Conservation (phyloP, 2,113 vertebrate species). For the Macrotis lagotis region DNA sequence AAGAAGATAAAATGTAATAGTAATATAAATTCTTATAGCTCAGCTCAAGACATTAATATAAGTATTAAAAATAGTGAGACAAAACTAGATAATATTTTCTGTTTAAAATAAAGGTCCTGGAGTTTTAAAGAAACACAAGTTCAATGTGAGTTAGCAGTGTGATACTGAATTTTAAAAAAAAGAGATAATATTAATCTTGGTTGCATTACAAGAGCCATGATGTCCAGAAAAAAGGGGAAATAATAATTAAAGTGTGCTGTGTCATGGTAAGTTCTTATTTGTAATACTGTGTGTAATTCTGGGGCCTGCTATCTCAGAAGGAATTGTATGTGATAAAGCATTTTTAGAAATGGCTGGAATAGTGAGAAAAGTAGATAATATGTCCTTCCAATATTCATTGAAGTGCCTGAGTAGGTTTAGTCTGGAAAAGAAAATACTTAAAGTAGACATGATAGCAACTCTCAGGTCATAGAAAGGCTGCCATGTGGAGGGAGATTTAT, state of each 20-base stretch:
- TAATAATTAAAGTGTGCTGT: not conserved
- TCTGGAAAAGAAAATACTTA: too few species aligned
- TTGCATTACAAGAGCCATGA: not conserved
- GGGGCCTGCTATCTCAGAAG: not conserved
- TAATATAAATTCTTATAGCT: not conserved
- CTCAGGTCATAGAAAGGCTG: not conserved
- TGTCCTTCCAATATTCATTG: not conserved
- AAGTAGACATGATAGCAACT: not conserved
- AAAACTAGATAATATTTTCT: not conserved
- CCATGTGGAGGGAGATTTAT: not conserved
- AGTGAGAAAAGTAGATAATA: not conserved
- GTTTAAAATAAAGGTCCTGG: not conserved
- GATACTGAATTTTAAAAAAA: not conserved
- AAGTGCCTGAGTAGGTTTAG: not conserved
- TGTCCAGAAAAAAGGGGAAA: not conserved
- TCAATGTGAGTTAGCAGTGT: not conserved
- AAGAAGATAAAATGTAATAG: not conserved
- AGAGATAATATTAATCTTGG: not conserved
- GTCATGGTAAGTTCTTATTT: not conserved
- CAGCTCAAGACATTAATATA: not conserved
- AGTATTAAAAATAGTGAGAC: not conserved
- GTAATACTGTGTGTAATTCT: not conserved
- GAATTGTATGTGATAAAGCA: not conserved
- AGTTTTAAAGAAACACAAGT: not conserved
- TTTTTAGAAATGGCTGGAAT: not conserved